These are phyloP conservation scores for Pomatostomus ruficeps DNA, from an alignment of 2,113 vertebrate genomes.

Conservation along the genomic window DNA sequence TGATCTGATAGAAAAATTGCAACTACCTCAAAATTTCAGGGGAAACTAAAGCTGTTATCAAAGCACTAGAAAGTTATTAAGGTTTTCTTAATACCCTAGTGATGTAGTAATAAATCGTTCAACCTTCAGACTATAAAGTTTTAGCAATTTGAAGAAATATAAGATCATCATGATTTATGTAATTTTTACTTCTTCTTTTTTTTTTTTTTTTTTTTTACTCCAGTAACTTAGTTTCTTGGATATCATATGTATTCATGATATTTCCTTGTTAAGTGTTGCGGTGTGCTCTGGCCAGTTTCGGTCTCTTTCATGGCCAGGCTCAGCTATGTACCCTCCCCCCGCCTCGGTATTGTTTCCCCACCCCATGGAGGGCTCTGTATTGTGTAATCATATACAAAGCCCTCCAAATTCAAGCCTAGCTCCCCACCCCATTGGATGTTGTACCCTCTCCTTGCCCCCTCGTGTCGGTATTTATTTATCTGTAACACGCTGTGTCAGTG, in stretches of 20 bases:
- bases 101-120: not conserved
- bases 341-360: no score
- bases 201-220: not conserved
- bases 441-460: no score
- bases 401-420: no score
- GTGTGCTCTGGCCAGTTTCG: no score
- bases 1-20: not conserved
- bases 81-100: not conserved
- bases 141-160: not conserved
- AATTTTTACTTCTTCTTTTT: not conserved
- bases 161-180: not conserved
- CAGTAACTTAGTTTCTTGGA: not conserved
- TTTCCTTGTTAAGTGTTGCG: no score
- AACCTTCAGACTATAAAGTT: not conserved
- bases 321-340: no score
- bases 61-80: constrained; percentile 13
- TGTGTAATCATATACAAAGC: no score
- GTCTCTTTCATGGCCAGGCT: no score
- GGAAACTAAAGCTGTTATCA: constrained; percentile 19
- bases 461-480: no score
- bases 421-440: no score
- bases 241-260: not conserved
- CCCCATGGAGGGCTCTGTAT: no score
- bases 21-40: not conserved
- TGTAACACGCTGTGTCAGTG: no score